Evolutionary conservation across 2,113 vertebrate species (phyloP).

Genomic region (Jaculus jaculus): DNA sequence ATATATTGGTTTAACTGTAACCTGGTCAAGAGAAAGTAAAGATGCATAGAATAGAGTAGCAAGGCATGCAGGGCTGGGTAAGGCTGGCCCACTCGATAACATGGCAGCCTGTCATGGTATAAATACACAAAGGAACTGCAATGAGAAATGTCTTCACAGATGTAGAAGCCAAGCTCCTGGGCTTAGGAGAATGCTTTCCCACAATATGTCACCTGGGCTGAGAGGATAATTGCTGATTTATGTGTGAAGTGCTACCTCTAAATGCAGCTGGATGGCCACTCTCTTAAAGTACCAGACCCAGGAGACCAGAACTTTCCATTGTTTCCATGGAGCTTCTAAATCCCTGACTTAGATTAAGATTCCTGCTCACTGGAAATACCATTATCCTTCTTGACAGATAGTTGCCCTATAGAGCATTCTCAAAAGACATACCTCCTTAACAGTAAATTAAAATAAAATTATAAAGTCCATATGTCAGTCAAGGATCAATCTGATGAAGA

Average conservation of each 20-base stretch:
- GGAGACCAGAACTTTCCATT: constrained; percentile 82
- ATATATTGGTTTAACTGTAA: neutral
- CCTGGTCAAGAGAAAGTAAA: neutral
- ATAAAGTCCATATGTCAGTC: neutral
- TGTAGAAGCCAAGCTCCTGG: constrained; percentile 78
- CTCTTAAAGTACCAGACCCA: constrained; percentile 84
- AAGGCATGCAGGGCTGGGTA: neutral
- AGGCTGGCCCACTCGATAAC: neutral
- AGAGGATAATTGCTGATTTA: constrained; percentile 84
- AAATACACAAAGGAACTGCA: constrained; percentile 82
- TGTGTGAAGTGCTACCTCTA: constrained; percentile 77
- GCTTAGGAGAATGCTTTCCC: constrained; percentile 82
- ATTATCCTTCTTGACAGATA: constrained; percentile 58
- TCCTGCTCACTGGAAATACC: constrained; percentile 71
- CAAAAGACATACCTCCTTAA: constrained; percentile 21
- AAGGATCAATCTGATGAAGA: neutral
- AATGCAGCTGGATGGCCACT: constrained; percentile 80
- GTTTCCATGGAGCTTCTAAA: constrained; percentile 82
- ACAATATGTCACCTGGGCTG: constrained; percentile 85
- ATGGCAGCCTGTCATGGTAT: constrained; percentile 71
- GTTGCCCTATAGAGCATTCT: constrained; percentile 41
- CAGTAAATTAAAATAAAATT: constrained; percentile 57
- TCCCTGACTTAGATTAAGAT: constrained; percentile 72
- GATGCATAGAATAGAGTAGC: neutral
- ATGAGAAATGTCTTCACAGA: constrained; percentile 80